Base-by-base conservation (phyloP, 2,113 vertebrate species). In the Pelvicachromis taeniatus region DNA sequence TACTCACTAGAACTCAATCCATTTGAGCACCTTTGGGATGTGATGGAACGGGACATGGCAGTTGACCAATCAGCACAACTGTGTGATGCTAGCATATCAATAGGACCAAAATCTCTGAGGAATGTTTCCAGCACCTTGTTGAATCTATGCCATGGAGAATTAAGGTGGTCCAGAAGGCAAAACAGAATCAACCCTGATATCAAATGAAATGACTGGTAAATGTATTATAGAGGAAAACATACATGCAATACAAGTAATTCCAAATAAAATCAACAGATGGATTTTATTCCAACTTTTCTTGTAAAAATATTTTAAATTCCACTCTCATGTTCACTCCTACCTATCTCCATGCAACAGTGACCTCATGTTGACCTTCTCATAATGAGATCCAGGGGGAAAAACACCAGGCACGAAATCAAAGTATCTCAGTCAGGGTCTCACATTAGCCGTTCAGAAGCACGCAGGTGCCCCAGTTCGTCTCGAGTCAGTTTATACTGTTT, bases 291-390 rank as follows among this genome's bases (percentile, higher is more conserved):
- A 61, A 52, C 54, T 88, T 56, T 73, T 80, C 86, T 90, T 42
- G 21, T 6, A 19, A 38, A 29, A 84, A 87, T 86, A 54, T 83
- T 85, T 89, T 78, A 42, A 82, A 89, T 87, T 83, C 85, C 77
- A 55, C 42, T 81, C 81, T 85, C 53, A 26, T 87, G 88, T 86
- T 91, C 85, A 45, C 83, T 80, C 85, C 38, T 56, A 1, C 56
- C 54, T 82, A 53, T 85, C 85, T 86, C 42, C 2, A 19, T 53
- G 68, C 80, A 55, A 83, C 4, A 48, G 53, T 89, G 90, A 86
- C 93, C 92, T 93, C 83, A 26, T 50, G 16, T 38, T 92, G 89
- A 94, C 93, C 93, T 91, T 88, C 82, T 84, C 77, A 65, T 94
- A 93, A 95, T 93, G 92, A 94, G 92, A 85, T 92, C 92, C 73